Base-by-base conservation (phyloP, 1,140 invertebrate species). In the Phenacoccus solenopsis region DNA sequence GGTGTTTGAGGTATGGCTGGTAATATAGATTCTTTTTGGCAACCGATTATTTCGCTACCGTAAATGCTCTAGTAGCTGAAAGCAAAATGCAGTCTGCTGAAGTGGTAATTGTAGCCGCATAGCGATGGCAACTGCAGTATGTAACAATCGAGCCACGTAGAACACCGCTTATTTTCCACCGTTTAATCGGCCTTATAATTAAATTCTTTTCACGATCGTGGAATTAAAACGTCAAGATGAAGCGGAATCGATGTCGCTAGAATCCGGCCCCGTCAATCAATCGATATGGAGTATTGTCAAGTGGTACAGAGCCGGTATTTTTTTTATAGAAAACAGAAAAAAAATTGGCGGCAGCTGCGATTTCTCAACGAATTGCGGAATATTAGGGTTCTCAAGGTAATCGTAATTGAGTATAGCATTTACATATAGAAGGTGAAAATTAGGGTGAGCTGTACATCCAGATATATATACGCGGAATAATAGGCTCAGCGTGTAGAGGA, bases 361-460 rank as follows among this genome's bases (percentile, higher is more conserved):
- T 10, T 2, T 49, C 20, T 49, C 38, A 49, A 49, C 38, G 38
- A 16, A 49, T 49, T 49, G 13, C 38, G 38, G 38, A 49, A 49
- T 49, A 3, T 10, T n/a, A n/a, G 5, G 3, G 16, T 49, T 16
- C 16, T 16, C 13, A 49, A n/a, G 38, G 38, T 49, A 16, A 49
- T n/a, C 16, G 20, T n/a, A 49, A 4, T 16, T 5, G 38, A 32
- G 30, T 49, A 16, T 49, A 49, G 12, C 38, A 49, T 49, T 49
- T 49, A n/a, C 38, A 49, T 49, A n/a, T n/a, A n/a, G n/a, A 49
- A 49, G 38, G 38, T 49, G 38, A 49, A 49, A 49, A 49, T 49
- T 49, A 49, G 38, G 38, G 38, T 49, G 16, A 5, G 38, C 5
- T 49, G 38, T 16, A 16, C 12, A 49, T 49, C 12, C 20, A 7